Percentiles rank a stretch among this genome's conserved stretches.
Evolutionary conservation across 2,888 invertebrate genomes (phyloP).

Genomic region (Scaptodrosophila latifasciaeformis): DNA sequence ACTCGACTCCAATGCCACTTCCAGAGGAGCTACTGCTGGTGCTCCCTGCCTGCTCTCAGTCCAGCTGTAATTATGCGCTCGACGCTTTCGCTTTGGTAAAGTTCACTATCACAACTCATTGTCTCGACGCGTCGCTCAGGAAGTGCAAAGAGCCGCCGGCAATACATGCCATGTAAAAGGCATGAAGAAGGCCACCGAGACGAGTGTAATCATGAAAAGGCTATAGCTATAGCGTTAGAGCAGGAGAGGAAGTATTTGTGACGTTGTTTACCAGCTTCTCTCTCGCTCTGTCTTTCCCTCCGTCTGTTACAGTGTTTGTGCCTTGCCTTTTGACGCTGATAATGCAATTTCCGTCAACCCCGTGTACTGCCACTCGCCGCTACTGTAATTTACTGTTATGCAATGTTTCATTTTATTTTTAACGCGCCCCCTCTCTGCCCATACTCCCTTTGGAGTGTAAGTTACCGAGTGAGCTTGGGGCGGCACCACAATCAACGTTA

Average conservation of each 20-base stretch:
- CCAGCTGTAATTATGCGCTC: slow-evolving; percentile 59
- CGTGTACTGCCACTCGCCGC: slow-evolving; percentile 13
- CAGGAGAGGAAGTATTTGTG: too few species aligned
- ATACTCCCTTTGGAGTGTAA: too few species aligned
- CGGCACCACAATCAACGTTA: slow-evolving; percentile 34
- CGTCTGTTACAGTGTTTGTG: slow-evolving; percentile 12
- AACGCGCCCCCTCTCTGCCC: slow-evolving; percentile 18
- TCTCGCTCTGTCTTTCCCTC: too few species aligned
- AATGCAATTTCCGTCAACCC: slow-evolving; percentile 70
- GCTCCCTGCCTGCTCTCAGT: not conserved
- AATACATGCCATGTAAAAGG: slow-evolving; percentile 38
- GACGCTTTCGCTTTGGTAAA: slow-evolving; percentile 44
- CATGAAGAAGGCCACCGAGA: too few species aligned
- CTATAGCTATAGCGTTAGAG: too few species aligned
- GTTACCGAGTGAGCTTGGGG: not conserved
- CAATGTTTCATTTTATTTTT: slow-evolving; percentile 61
- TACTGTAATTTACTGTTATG: slow-evolving; percentile 60
- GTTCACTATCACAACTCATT: slow-evolving; percentile 58
- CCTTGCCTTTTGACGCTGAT: slow-evolving; percentile 68
- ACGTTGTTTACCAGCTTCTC: too few species aligned
- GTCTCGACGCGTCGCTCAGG: slow-evolving; percentile 54
- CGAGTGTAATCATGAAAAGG: too few species aligned
- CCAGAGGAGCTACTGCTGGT: not conserved
- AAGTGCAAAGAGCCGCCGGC: slow-evolving; percentile 53
- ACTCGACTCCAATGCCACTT: too few species aligned